Conservation (phyloP, 2,797 vertebrate species). For the Anolis apletophallus region DNA sequence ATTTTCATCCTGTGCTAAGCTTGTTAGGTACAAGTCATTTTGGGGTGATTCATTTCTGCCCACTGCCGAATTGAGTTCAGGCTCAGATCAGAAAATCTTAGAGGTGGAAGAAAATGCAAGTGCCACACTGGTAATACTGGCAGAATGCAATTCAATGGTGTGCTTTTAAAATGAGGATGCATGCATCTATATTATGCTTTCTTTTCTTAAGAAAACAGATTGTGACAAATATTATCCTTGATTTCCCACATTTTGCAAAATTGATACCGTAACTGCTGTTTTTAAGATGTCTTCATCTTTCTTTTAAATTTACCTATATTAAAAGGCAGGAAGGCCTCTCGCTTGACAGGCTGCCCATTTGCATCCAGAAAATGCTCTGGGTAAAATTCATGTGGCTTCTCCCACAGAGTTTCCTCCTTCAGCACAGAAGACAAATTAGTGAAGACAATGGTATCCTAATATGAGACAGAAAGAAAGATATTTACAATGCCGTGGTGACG, state of each 20-base stretch:
- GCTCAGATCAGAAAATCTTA: no score
- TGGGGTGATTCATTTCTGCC: background rate
- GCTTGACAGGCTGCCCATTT: background rate
- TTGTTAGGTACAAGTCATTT: no score
- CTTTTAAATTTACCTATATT: background rate
- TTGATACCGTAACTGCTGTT: no score
- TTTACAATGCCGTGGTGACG: background rate
- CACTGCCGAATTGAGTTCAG: background rate
- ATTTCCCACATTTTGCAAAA: no score
- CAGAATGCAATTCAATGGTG: no score
- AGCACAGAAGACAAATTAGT: background rate
- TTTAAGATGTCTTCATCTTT: background rate
- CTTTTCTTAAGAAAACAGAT: no score
- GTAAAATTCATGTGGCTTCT: conserved; percentile 19
- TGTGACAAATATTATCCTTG: no score
- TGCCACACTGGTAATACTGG: no score
- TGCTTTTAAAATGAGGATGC: no score
- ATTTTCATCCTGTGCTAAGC: background rate
- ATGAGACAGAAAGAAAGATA: background rate
- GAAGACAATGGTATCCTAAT: background rate
- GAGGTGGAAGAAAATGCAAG: no score
- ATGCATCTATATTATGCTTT: no score
- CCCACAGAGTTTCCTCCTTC: conserved; percentile 9
- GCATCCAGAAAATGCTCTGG: conserved; percentile 13
- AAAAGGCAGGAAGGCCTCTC: conserved; percentile 21